Base-by-base conservation (phyloP, 1,140 invertebrate genomes). In the Euura saliciscinereae region DNA sequence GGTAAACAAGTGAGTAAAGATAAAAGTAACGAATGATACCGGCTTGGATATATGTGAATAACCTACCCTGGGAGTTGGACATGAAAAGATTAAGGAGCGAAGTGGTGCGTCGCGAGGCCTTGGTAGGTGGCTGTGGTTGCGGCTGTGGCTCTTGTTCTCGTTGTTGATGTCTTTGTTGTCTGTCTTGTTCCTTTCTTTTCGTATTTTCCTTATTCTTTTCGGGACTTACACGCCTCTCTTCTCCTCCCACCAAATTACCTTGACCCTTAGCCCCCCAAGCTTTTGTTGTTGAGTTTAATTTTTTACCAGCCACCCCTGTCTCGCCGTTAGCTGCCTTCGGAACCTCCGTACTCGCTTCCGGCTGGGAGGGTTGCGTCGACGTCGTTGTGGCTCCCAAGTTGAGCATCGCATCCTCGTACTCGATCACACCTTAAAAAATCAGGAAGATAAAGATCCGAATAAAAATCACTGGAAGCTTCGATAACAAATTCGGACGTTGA, bases 61-160 rank as follows among this genome's bases (percentile, higher is more conserved):
- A 87, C 85, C 84, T 96, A 93, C 94, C 95, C 92, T 96, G 94
- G 89, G 95, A 95, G 89, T 95, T 95, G 90, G 95, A 95, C 90
- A 96, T 95, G 91, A 97, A 97, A 89, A 97, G 91, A 92, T 97
- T 97, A 87, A 97, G 92, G 85, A 97, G 92, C 87, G 95, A 97
- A 86, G 95, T 96, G 88, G 96, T 96, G 90, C 95, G 94, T 88
- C 95, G 93, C 86, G 94, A 96, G 88, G 93, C 91, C 92, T 95
- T 95, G 89, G 88, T 90, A 72, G 88, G 81, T 81, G 84, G 84
- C 69, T 77, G 80, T 83, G 70, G 74, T 73, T 78, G 75, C 71
- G 78, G 66, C 72, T 90, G 89, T 85, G 76, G 82, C 75, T 83
- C 80, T 76, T 81, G 81, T 75, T 81, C 79, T 73, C 77, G 80